Evolutionary conservation across 2,888 invertebrate genomes (phyloP).

Genomic region (Athalia rosae): DNA sequence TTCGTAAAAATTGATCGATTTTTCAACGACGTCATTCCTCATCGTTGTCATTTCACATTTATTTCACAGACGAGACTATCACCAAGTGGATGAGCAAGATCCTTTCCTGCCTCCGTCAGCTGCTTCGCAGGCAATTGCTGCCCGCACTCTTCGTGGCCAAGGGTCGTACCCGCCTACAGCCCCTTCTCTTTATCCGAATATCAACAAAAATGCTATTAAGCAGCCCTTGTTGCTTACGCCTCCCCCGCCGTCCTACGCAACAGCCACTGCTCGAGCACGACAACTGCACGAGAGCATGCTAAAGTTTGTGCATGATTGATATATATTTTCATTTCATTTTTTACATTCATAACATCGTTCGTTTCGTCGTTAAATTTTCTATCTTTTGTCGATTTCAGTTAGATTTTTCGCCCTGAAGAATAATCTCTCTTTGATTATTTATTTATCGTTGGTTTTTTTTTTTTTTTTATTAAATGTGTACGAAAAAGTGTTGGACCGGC

Average conservation of each 20-base stretch:
- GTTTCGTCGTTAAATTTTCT: constrained; percentile 55
- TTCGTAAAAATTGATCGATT: neutral
- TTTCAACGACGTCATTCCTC: too few species aligned
- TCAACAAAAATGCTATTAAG: constrained; percentile 77
- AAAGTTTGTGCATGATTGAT: constrained; percentile 75
- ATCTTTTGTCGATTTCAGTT: constrained; percentile 34
- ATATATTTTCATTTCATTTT: constrained; percentile 31
- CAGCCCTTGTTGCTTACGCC: constrained; percentile 76
- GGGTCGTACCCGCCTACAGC: constrained; percentile 83
- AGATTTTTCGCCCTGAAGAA: too few species aligned
- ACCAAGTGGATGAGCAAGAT: constrained; percentile 90
- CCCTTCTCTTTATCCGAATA: constrained; percentile 75
- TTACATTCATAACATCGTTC: constrained; percentile 32
- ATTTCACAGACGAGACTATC: constrained; percentile 82
- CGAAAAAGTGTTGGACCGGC: too few species aligned
- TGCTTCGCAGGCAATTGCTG: constrained; percentile 78
- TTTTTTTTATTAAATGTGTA: too few species aligned
- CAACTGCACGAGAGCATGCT: constrained; percentile 74
- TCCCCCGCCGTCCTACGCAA: constrained; percentile 79
- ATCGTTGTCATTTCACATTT: constrained; percentile 32
- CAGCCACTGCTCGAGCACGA: constrained; percentile 75
- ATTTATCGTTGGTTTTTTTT: too few species aligned
- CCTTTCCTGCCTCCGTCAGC: constrained; percentile 83
- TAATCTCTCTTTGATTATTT: too few species aligned
- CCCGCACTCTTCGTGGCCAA: constrained; percentile 81